Conservation (phyloP, 2,888 invertebrate genomes). For the Ectobius pallidus region DNA sequence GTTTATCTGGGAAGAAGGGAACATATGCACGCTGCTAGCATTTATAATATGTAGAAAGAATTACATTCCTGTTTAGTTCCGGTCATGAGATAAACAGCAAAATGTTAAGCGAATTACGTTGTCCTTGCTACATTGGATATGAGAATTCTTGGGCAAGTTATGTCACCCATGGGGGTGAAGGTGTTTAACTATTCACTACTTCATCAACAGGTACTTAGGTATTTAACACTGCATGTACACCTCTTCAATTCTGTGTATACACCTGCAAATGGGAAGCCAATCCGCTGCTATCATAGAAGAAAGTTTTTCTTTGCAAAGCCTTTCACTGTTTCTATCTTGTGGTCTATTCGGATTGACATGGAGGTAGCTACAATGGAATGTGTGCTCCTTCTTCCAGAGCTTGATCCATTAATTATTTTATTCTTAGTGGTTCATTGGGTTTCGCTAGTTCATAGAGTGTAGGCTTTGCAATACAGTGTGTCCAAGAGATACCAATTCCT, state of each 20-base stretch:
- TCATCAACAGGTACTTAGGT: neutral
- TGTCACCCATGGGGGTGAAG: no score
- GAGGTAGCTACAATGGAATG: neutral
- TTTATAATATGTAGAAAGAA: no score
- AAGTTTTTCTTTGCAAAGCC: neutral
- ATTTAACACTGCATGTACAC: neutral
- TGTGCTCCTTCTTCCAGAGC: neutral
- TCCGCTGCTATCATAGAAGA: neutral
- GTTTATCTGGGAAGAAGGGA: no score
- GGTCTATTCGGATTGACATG: neutral
- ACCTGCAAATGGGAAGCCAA: neutral
- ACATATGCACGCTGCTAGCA: no score
- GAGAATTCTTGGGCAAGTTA: no score
- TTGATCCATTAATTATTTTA: neutral
- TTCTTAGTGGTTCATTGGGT: neutral
- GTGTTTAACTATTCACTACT: neutral
- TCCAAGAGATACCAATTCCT: neutral
- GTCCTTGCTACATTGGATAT: no score
- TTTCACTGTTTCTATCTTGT: neutral
- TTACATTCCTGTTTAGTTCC: no score
- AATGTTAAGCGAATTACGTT: no score
- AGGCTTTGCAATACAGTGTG: neutral
- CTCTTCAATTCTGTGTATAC: neutral
- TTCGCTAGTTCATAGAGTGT: neutral
- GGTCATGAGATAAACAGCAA: no score